Conservation (phyloP, 2,888 invertebrate species). For the Thera britannica region DNA sequence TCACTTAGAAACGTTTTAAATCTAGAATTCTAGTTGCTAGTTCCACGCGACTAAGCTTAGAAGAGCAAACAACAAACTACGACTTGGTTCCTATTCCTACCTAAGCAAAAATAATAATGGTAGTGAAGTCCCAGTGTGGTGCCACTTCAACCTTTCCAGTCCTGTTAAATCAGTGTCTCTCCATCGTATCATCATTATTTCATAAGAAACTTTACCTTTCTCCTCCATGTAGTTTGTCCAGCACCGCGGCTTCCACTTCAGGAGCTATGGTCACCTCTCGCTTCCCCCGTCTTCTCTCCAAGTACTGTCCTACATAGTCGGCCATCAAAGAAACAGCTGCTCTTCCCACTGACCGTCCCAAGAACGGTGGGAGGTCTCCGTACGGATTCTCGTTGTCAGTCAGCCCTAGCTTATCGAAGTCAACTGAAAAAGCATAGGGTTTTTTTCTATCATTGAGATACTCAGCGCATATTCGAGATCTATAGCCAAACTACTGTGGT, state of each 20-base stretch:
- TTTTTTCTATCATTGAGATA: no score
- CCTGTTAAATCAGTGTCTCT: not conserved
- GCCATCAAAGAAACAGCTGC: slow-evolving; percentile 89
- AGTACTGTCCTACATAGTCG: slow-evolving; percentile 89
- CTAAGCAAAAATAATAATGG: no score
- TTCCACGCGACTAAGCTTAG: no score
- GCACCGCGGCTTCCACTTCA: slow-evolving; percentile 65
- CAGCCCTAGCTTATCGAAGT: slow-evolving; percentile 92
- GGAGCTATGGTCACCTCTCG: slow-evolving; percentile 64
- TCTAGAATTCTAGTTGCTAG: no score
- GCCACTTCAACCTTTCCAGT: not conserved
- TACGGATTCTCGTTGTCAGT: slow-evolving; percentile 96
- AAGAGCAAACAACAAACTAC: no score
- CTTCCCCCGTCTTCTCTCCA: slow-evolving; percentile 86
- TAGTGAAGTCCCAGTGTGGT: no score
- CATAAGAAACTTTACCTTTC: slow-evolving; percentile 81
- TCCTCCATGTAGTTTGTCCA: slow-evolving; percentile 89
- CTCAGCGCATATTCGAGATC: no score
- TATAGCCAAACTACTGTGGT: no score
- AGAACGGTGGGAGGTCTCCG: slow-evolving; percentile 90
- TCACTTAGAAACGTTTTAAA: no score
- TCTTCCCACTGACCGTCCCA: slow-evolving; percentile 90
- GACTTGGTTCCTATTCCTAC: no score
- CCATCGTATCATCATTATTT: not conserved
- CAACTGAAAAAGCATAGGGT: slow-evolving; percentile 82